Conservation (phyloP, 2,888 invertebrate genomes). For the Drosophila dives region DNA sequence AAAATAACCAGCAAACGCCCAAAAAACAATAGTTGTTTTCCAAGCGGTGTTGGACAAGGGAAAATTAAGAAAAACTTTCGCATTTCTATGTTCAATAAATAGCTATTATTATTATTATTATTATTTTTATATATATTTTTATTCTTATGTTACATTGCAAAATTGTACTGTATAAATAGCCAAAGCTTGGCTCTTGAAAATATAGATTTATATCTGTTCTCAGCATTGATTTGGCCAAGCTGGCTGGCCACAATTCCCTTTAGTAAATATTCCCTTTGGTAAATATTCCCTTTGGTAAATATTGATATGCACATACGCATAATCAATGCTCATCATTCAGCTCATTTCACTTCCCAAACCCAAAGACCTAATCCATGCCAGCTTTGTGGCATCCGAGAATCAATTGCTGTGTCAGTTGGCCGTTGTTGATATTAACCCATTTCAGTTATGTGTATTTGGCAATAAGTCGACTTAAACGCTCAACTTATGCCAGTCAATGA, state of each 20-base stretch:
- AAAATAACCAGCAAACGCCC: background rate
- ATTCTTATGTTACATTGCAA: background rate
- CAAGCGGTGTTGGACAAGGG: background rate
- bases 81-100: background rate
- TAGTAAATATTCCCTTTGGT: background rate
- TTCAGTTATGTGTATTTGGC: conserved; percentile 45
- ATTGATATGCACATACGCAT: conserved; percentile 4
- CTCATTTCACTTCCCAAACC: conserved; percentile 1
- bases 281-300: background rate
- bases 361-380: conserved; percentile 6
- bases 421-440: conserved; percentile 61
- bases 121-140: background rate
- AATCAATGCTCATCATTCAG: conserved; percentile 18
- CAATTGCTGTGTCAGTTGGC: conserved; percentile 56
- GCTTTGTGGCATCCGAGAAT: conserved; percentile 40
- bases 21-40: background rate
- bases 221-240: background rate
- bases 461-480: conserved; percentile 47
- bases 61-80: background rate
- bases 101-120: background rate
- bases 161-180: background rate
- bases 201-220: background rate
- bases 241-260: background rate
- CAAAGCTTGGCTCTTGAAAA: background rate
- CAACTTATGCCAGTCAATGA: conserved; percentile 63